Evolutionary conservation across 2,888 invertebrate species (phyloP).

Genomic region (Drosophila formosana): DNA sequence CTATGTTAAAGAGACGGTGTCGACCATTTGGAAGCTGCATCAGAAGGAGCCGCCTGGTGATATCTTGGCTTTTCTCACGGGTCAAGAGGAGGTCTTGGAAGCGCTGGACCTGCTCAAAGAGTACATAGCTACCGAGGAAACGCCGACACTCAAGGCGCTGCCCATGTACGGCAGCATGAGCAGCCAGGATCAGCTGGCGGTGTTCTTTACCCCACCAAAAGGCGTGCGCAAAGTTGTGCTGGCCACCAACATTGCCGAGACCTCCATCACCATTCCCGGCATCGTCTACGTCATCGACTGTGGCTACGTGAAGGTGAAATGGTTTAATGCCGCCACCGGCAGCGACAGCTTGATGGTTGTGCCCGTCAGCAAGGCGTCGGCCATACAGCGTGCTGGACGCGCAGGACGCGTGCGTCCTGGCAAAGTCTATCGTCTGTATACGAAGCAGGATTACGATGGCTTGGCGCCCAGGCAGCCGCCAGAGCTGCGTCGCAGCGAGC

Average conservation of each 20-base stretch:
- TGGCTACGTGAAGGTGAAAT: slow-evolving; percentile 97
- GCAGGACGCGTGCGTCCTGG: slow-evolving; percentile 94
- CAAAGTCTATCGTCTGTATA: slow-evolving; percentile 93
- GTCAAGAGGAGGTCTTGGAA: slow-evolving; percentile 96
- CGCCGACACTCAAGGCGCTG: slow-evolving; percentile 88
- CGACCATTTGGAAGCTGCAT: slow-evolving; percentile 96
- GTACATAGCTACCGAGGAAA: slow-evolving; percentile 86
- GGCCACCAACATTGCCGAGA: slow-evolving; percentile 98
- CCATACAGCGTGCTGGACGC: slow-evolving; percentile 95
- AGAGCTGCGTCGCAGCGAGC: slow-evolving; percentile 96
- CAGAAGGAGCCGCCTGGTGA: slow-evolving; percentile 93
- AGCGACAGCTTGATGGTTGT: slow-evolving; percentile 94
- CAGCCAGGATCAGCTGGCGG: slow-evolving; percentile 91
- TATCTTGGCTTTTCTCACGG: slow-evolving; percentile 96
- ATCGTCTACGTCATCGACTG: slow-evolving; percentile 97
- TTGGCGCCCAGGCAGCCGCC: slow-evolving; percentile 92
- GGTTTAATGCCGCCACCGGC: slow-evolving; percentile 93
- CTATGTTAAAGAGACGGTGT: slow-evolving; percentile 94
- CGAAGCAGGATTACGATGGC: slow-evolving; percentile 91
- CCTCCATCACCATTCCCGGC: slow-evolving; percentile 97
- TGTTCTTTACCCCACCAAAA: slow-evolving; percentile 90
- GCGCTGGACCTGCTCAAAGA: slow-evolving; percentile 88
- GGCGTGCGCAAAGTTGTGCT: slow-evolving; percentile 94
- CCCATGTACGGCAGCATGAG: slow-evolving; percentile 97
- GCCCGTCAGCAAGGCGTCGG: slow-evolving; percentile 94